Evolutionary conservation across 2,888 invertebrate genomes (phyloP), one percentile per base, ranked within the genome.

Genomic region (Neoitamus cyanurus): DNA sequence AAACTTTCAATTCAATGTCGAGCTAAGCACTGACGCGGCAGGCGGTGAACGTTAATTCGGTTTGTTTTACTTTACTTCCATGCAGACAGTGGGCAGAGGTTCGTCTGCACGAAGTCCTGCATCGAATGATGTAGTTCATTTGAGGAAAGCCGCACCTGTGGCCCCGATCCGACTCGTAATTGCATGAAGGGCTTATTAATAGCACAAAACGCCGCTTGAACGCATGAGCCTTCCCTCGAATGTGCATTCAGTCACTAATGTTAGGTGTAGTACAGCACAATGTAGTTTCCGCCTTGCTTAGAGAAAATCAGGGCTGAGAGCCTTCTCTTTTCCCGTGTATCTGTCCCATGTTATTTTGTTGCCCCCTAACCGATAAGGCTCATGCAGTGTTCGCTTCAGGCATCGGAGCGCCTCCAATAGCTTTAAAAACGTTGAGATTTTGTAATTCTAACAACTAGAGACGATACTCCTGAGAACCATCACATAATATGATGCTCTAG

Each of bases 1-100:
- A 86, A 86, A 87, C 87, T 86, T 86, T 77, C 28, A 77, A 77
- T 46, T 77, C 77, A 20, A 46, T 46, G 46, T 77, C 77, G 77
- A 77, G 46, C 20, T 34, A 73, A 46, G 46, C 9, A 77, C 46
- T 46, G 28, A 58, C 11, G 58, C 42, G 28, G 20, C 25, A 11
- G 37, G 30, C 42, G 46, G 46, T 77, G 34, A 28, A 25, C 28
- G 15, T 77, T 46, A 77, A 77, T 30, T 30, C 37, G 30, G 42
- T 77, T 77, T 46, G 77, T 77, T 77, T 77, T 77, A 46, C 42
- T 46, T 42, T 77, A 42, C 77, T 46, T 77, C 46, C 31, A 30
- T 77, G 46, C 46, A 77, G 42, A 77, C 46, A 77, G 46, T 46
- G 42, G 77, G 34, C 73, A 36, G 73, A 73, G 36, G 36, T 46